Percentiles rank a stretch among this genome's conserved stretches.
These are phyloP conservation scores for Furcifer pardalis DNA, from an alignment of 2,797 vertebrate genomes.

Conservation along the genomic window DNA sequence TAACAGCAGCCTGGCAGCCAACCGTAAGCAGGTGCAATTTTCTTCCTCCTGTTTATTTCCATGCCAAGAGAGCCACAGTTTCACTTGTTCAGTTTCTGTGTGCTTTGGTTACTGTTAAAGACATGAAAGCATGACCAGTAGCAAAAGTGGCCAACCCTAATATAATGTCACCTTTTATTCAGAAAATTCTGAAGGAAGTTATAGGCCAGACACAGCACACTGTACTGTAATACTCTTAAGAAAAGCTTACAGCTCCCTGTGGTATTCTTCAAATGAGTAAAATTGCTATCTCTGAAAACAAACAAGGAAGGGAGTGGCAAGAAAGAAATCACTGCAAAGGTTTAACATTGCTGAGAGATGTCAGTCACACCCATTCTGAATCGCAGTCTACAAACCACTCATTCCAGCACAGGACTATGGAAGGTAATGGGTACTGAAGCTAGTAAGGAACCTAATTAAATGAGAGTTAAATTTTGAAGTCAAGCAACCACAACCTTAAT, in stretches of 20 bases:
- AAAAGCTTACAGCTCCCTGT: constrained; percentile 12
- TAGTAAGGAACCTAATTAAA: background rate
- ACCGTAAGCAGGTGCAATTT: constrained; percentile 5
- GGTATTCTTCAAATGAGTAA: constrained; percentile 21
- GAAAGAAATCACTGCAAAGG: constrained; percentile 2
- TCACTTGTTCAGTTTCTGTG: background rate
- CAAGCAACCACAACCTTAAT: background rate
- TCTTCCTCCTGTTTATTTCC: background rate
- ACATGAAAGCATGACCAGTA: background rate
- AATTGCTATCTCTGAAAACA: constrained; percentile 10
- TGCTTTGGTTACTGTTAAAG: background rate
- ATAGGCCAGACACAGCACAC: background rate
- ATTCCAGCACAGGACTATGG: background rate
- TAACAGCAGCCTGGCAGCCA: background rate
- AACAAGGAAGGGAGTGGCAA: constrained; percentile 27
- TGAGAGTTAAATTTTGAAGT: background rate
- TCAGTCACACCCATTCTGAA: background rate
- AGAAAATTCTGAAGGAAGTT: constrained; percentile 5
- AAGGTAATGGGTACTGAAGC: background rate
- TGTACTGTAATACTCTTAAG: constrained; percentile 12
- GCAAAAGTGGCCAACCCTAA: background rate
- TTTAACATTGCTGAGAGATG: constrained; percentile 1
- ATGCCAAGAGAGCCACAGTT: background rate
- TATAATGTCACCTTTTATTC: constrained; percentile 11
- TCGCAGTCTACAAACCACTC: background rate